A percentile compares a stretch with the other conserved stretches of the same genome.
Conservation (phyloP, 2,113 vertebrate species). For the Raja brachyura region DNA sequence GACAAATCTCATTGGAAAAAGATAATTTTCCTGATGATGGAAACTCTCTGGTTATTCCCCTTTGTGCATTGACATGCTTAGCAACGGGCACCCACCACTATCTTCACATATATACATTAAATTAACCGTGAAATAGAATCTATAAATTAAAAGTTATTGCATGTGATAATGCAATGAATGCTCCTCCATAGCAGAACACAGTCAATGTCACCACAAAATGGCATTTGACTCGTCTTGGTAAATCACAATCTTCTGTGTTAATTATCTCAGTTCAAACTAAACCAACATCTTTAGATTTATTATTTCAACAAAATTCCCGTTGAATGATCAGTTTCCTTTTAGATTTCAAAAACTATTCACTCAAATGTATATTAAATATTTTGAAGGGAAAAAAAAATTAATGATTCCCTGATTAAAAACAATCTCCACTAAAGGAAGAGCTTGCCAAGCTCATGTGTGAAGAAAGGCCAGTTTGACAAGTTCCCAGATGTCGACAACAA, state of each 20-base stretch:
- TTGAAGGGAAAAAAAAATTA: neutral
- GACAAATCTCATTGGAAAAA: neutral
- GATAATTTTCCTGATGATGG: neutral
- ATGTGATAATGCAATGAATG: neutral
- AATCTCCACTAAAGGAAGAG: neutral
- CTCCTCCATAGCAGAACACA: neutral
- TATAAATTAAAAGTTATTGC: neutral
- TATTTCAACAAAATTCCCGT: constrained; percentile 6
- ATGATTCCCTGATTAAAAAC: neutral
- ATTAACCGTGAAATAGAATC: neutral
- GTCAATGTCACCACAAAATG: neutral
- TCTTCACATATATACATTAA: neutral
- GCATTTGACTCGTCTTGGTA: neutral
- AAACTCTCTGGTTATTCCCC: neutral
- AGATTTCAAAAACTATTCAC: neutral
- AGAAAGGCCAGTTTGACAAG: neutral
- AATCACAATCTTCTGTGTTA: neutral
- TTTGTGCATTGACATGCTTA: neutral
- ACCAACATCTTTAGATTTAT: neutral
- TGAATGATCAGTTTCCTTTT: neutral
- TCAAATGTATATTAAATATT: neutral
- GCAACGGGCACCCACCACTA: neutral
- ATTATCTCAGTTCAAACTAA: neutral
- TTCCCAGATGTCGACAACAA: neutral
- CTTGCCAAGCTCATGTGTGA: neutral